Base-by-base conservation (phyloP, 2,888 invertebrate genomes). In the Sesamia inferens region DNA sequence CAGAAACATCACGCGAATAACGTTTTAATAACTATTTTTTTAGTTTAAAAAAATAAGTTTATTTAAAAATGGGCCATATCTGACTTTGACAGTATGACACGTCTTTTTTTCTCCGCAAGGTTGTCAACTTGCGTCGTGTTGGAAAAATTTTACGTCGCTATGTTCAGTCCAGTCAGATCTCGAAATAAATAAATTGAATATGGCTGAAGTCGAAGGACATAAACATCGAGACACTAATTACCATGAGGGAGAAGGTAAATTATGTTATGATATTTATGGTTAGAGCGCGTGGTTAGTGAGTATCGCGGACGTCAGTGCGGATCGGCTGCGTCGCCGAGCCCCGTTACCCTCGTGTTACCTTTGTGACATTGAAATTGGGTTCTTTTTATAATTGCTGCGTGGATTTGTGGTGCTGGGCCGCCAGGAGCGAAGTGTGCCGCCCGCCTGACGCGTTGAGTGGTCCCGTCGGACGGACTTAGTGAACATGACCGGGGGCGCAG, bases 321-420 rank as follows among this genome's bases (percentile, higher is more conserved):
- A 90, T 86, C 92, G 92, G 90, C 90, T 89, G 90, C 89, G 90
- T 92, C 88, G 91, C 86, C 88, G 89, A 89, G 88, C 89, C 89
- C 88, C 90, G 91, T 85, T 90, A 90, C 93, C 95, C 95, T 95
- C 96, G 95, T 95, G 95, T 94, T 93, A 90, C 93, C 88, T 92
- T 93, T 93, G 94, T 95, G 96, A 96, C 96, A 96, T 96, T 96
- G 96, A 95, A 95, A 93, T 92, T 94, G 94, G 94, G 94, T 94
- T 95, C 95, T 96, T 96, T 95, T 96, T 95, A 94, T 95, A 95
- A 93, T 95, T 95, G 94, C 95, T 96, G 95, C 94, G 93, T 95
- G 95, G 94, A 95, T 94, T 81, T 92, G 90, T 93, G 93, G 93
- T 94, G 95, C 93, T 93, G 93, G 90, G 89, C 89, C 88, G 91